These are phyloP conservation scores for Streptopelia turtur DNA, from an alignment of 2,797 vertebrate species.

Conservation along the genomic window DNA sequence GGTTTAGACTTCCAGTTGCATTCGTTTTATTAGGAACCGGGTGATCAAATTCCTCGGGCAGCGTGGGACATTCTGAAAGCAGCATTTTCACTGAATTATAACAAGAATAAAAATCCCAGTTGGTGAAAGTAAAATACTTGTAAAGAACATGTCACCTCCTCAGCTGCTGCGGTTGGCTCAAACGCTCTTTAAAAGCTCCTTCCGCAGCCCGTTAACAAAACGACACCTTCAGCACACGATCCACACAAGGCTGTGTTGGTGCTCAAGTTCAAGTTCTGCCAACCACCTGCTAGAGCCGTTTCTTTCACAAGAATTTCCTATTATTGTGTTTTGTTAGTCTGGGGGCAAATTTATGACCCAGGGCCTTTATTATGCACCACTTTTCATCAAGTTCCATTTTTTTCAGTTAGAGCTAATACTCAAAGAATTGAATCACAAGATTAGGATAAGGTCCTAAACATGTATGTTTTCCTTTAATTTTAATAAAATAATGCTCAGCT, in stretches of 20 bases:
- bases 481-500: background rate
- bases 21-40: background rate
- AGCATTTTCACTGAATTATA: background rate
- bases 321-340: background rate
- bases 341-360: background rate
- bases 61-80: background rate
- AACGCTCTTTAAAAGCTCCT: background rate
- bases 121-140: constrained; percentile 31
- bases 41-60: background rate
- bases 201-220: background rate
- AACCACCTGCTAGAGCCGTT: background rate
- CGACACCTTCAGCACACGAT: background rate
- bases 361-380: background rate
- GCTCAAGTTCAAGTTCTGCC: background rate
- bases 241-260: background rate
- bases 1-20: background rate
- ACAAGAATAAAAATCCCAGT: constrained; percentile 1
- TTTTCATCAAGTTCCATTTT: background rate
- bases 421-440: background rate
- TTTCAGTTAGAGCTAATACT: background rate
- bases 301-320: background rate
- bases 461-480: background rate
- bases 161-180: background rate
- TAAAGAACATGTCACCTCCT: constrained; percentile 26
- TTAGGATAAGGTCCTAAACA: background rate